Percentiles rank a stretch among this genome's conserved stretches.
These are phyloP conservation scores for Drosophila bunnanda DNA, from an alignment of 2,888 invertebrate species.

Conservation along the genomic window DNA sequence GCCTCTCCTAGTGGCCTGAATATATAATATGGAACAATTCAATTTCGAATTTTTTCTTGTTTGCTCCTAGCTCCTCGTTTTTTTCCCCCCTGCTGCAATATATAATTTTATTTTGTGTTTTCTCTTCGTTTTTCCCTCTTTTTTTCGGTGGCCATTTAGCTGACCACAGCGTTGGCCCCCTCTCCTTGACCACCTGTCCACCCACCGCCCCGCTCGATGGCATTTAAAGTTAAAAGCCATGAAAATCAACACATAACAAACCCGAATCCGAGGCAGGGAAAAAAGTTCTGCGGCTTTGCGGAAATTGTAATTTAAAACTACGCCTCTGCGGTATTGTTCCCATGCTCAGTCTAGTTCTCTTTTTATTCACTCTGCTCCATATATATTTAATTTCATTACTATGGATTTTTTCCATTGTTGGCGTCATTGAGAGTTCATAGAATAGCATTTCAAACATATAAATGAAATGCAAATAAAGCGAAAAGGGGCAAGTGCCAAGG, in stretches of 20 bases:
- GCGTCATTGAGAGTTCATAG: slow-evolving; percentile 43
- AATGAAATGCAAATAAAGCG: slow-evolving; percentile 46
- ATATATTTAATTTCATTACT: slow-evolving; percentile 66
- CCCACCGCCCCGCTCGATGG: slow-evolving; percentile 31
- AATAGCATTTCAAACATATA: slow-evolving; percentile 38
- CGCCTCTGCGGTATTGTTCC: slow-evolving; percentile 31
- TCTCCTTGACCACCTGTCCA: background rate
- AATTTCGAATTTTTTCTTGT: slow-evolving; percentile 42
- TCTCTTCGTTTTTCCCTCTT: background rate
- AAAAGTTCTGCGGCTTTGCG: slow-evolving; percentile 46
- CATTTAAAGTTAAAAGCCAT: slow-evolving; percentile 60
- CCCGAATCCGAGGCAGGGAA: slow-evolving; percentile 44
- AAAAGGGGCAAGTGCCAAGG: background rate
- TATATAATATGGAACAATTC: slow-evolving; percentile 44
- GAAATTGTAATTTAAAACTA: slow-evolving; percentile 68
- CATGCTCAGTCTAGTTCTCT: slow-evolving; percentile 1
- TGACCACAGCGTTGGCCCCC: slow-evolving; percentile 53
- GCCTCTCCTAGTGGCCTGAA: slow-evolving; percentile 15
- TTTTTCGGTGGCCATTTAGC: slow-evolving; percentile 61
- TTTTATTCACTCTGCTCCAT: slow-evolving; percentile 19
- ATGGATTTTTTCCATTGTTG: slow-evolving; percentile 41
- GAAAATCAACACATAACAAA: slow-evolving; percentile 56
- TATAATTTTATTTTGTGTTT: slow-evolving; percentile 59
- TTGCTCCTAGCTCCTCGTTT: slow-evolving; percentile 21
- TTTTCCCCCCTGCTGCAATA: slow-evolving; percentile 33